Conservation (phyloP, 2,113 vertebrate genomes). For the Nesoenas mayeri region DNA sequence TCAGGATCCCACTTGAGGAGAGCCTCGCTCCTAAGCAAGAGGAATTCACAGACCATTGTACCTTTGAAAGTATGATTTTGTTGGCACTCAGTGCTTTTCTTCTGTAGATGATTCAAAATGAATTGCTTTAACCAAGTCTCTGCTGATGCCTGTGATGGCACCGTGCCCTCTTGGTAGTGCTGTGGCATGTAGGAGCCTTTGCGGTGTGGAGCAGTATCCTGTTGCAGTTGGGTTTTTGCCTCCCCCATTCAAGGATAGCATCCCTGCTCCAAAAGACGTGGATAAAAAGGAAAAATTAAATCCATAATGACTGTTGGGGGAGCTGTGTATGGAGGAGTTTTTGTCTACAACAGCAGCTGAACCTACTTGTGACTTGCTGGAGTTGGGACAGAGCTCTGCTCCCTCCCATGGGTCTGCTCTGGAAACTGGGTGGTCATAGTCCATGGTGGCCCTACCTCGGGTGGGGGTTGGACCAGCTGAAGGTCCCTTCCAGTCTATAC, state of each 20-base stretch:
- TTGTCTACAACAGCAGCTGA: not conserved
- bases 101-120: not conserved
- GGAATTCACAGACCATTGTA: fast-evolving
- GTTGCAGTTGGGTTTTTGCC: not conserved
- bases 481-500: not conserved
- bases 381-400: not conserved
- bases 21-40: not conserved
- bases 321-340: not conserved
- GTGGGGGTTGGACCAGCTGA: not conserved
- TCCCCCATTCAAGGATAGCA: not conserved
- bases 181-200: not conserved
- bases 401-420: not conserved
- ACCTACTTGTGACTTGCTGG: not conserved
- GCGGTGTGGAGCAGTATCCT: not conserved
- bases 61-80: not conserved
- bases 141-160: not conserved
- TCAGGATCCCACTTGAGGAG: not conserved
- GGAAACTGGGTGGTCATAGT: fast-evolving
- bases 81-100: not conserved
- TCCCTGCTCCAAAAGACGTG: not conserved
- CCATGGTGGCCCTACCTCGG: not conserved
- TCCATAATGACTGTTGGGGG: not conserved
- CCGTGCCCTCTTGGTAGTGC: not conserved
- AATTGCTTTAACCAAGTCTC: not conserved
- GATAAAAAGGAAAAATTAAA: not conserved